A percentile compares a stretch with the other conserved stretches of the same genome.
Conservation (phyloP, 2,888 invertebrate genomes). For the Stenurella melanura region DNA sequence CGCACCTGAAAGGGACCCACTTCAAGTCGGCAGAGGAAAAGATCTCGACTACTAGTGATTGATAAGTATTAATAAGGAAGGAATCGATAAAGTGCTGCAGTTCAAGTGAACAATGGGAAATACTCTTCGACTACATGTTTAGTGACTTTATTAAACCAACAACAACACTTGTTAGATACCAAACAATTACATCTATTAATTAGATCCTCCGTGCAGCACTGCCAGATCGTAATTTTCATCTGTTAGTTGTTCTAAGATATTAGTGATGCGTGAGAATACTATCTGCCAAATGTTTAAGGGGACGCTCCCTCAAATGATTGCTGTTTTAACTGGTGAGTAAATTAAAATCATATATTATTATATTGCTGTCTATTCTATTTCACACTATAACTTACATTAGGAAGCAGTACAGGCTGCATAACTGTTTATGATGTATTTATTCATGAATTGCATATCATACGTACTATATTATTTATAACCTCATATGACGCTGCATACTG, state of each 20-base stretch:
- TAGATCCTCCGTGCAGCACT: constrained; percentile 21
- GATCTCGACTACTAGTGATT: neutral
- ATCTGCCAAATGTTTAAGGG: constrained; percentile 62
- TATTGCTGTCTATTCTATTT: no score
- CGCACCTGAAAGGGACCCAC: neutral
- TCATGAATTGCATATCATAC: neutral
- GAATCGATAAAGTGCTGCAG: constrained; percentile 6
- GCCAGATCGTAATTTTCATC: constrained; percentile 25
- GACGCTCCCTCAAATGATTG: constrained; percentile 65
- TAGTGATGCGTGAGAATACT: constrained; percentile 57
- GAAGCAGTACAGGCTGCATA: neutral
- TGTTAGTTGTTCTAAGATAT: constrained; percentile 20
- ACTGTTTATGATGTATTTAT: neutral
- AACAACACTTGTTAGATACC: constrained; percentile 24
- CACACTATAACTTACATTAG: neutral
- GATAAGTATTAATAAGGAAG: constrained; percentile 17
- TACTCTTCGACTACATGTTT: constrained; percentile 24
- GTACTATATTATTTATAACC: neutral
- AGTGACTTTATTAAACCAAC: constrained; percentile 5
- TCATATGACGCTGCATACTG: neutral
- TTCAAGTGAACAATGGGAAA: constrained; percentile 27
- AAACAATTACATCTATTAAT: constrained; percentile 24
- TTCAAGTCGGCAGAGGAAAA: neutral
- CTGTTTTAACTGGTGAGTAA: constrained; percentile 66
- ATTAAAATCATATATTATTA: neutral